Evolutionary conservation across 2,888 invertebrate species (phyloP).

Genomic region (Tipula vernalis): DNA sequence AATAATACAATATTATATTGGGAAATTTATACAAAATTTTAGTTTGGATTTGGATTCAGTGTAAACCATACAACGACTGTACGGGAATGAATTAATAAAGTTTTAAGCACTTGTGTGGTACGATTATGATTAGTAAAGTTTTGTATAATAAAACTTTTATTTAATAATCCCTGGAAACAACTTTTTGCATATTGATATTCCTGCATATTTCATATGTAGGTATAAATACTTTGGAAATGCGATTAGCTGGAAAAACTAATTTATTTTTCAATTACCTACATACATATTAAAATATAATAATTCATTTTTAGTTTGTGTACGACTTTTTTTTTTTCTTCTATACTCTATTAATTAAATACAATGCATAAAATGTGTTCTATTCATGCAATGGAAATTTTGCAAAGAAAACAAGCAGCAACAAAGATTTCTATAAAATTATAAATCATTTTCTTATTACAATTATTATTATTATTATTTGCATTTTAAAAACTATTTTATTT

Average conservation of each 20-base stretch:
- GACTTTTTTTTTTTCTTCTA: not conserved
- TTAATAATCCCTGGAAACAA: not conserved
- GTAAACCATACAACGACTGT: not conserved
- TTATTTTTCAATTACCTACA: not conserved
- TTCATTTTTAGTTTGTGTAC: not conserved
- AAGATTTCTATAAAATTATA: constrained; percentile 4
- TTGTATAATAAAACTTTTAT: not conserved
- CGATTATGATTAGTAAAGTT: not conserved
- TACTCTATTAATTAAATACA: not conserved
- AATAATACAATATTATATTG: not conserved
- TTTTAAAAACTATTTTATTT: not conserved
- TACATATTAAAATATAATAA: not conserved
- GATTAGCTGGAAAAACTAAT: not conserved
- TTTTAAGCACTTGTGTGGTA: not conserved
- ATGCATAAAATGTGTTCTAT: not conserved
- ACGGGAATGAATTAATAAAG: not conserved
- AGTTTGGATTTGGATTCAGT: not conserved
- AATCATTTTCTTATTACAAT: not conserved
- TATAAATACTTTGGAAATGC: not conserved
- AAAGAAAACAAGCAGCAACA: not conserved
- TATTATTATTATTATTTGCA: not conserved
- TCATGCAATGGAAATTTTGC: not conserved
- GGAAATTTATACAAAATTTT: not conserved
- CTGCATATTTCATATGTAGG: not conserved
- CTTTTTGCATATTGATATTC: not conserved